These are phyloP conservation scores for Zaprionus obscuricornis DNA, from an alignment of 2,888 invertebrate species.

Conservation along the genomic window DNA sequence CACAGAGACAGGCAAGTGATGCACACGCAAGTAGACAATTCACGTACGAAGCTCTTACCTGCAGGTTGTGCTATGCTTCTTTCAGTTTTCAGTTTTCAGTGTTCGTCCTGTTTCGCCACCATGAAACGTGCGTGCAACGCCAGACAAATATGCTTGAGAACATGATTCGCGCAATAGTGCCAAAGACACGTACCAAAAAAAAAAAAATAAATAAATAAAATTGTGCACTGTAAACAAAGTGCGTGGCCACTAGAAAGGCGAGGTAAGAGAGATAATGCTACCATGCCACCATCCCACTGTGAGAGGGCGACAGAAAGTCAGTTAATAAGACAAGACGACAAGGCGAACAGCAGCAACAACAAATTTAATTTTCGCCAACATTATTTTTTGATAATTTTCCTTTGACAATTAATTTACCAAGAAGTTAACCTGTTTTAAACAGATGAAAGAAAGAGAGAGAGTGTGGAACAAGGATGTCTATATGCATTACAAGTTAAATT, in stretches of 20 bases:
- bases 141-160: slow-evolving; percentile 38
- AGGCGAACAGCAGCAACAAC: slow-evolving; percentile 16
- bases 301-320: slow-evolving; percentile 64
- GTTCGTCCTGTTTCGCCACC: background rate
- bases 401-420: slow-evolving; percentile 35
- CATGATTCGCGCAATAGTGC: slow-evolving; percentile 30
- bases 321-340: slow-evolving; percentile 55
- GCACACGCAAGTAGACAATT: background rate
- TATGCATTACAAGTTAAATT: no score
- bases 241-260: slow-evolving; percentile 20
- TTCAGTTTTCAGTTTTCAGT: slow-evolving; percentile 21
- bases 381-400: slow-evolving; percentile 9
- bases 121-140: slow-evolving; percentile 60
- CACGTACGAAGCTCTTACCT: background rate
- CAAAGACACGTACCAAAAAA: slow-evolving; percentile 52
- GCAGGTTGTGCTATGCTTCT: background rate
- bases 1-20: no score
- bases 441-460: no score
- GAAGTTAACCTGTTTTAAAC: background rate
- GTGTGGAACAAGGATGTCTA: no score
- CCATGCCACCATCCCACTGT: no score
- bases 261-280: no score
- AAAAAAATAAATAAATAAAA: no score
- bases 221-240: slow-evolving; percentile 12
- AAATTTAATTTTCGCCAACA: slow-evolving; percentile 4